These are phyloP conservation scores for Thera britannica DNA, from an alignment of 2,888 invertebrate genomes.

Conservation along the genomic window DNA sequence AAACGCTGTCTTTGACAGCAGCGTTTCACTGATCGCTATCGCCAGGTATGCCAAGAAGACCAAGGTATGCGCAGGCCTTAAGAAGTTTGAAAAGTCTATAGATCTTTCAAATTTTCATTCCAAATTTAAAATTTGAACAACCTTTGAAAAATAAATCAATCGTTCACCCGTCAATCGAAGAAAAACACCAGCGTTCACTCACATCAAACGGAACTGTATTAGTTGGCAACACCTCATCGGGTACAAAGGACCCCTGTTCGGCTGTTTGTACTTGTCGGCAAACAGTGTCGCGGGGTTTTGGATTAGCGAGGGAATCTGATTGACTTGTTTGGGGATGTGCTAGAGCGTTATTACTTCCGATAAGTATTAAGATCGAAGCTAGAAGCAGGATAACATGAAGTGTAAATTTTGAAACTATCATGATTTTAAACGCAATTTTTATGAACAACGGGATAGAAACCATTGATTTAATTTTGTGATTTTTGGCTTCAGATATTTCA, in stretches of 20 bases:
- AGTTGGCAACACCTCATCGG: constrained; percentile 23
- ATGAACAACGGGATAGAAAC: no score
- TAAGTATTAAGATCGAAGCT: background rate
- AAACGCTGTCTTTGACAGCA: no score
- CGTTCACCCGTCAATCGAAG: constrained; percentile 16
- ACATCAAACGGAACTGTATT: constrained; percentile 28
- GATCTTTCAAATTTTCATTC: background rate
- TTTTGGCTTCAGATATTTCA: no score
- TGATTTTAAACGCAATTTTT: no score
- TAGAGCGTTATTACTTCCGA: constrained; percentile 31
- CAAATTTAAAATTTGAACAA: constrained; percentile 2
- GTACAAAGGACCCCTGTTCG: constrained; percentile 45
- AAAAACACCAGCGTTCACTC: constrained; percentile 20
- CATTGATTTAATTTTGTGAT: no score
- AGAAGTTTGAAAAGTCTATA: background rate
- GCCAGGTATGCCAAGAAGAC: no score
- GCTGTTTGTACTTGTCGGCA: constrained; percentile 48
- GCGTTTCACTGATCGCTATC: no score
- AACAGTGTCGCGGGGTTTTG: constrained; percentile 44
- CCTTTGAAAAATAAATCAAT: constrained; percentile 19
- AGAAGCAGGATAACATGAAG: background rate
- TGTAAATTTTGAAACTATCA: no score
- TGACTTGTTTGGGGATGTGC: constrained; percentile 34
- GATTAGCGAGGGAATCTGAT: constrained; percentile 43
- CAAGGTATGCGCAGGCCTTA: no score